Evolutionary conservation across 1,140 invertebrate genomes (phyloP), one percentile per base, ranked within the genome.

Genomic region (Portunus trituberculatus): DNA sequence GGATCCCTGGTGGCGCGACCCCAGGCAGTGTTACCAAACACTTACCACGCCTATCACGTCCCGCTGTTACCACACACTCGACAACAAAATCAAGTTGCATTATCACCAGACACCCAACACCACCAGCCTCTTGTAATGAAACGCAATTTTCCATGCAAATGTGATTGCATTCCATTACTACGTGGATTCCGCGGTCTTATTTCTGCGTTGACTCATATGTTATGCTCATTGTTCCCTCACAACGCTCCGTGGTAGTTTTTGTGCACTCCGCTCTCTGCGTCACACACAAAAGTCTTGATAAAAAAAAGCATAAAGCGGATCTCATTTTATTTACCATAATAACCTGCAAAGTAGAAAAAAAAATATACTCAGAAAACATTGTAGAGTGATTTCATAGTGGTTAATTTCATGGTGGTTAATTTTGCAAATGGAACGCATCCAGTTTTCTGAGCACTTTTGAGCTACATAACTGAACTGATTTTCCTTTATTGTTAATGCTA

Each of bases 111-210:
- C 67, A 76, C 67, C 67, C 67, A 76, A 76, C 67, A n/a, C 67
- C n/a, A n/a, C 67, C n/a, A n/a, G 20, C 67, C 67, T 76, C 67
- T 76, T 76, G n/a, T 76, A 25, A n/a, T n/a, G 67, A 76, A 76
- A 76, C 67, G 67, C 20, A 76, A 76, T 76, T 76, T 76, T 76
- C 67, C 67, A 76, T 76, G 67, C 67, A 76, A 76, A 76, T 76
- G 67, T 76, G 67, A n/a, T 76, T n/a, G 67, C n/a, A 76, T 76
- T 76, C 67, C 67, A 76, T 76, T 76, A 76, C 67, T 76, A 76
- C 67, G 20, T n/a, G 67, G 20, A 76, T 25, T 25, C 67, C 67
- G 67, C 67, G 67, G 67, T n/a, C 67, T n/a, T 76, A 76, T n/a
- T 76, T 76, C 67, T 76, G 20, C 16, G 67, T 76, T 76, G 67